These are phyloP conservation scores for Ditylenchus dipsaci DNA, from an alignment of 1,140 invertebrate genomes.

Conservation along the genomic window DNA sequence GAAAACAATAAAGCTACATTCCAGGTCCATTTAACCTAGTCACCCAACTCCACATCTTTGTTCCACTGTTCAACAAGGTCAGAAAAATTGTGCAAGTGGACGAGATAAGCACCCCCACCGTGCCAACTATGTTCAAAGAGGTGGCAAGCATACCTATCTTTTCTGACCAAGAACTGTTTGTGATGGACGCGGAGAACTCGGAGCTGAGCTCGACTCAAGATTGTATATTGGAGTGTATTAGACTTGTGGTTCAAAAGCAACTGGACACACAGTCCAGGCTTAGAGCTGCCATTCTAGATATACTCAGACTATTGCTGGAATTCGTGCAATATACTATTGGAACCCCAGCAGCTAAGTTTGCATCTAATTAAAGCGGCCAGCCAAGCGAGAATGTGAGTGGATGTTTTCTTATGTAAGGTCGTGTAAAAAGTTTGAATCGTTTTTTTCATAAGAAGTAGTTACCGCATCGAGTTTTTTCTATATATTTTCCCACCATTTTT, in stretches of 20 bases:
- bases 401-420: too few species aligned
- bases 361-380: not conserved
- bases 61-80: constrained; percentile 48
- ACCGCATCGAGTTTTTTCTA: too few species aligned
- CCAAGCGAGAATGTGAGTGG: not conserved
- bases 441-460: too few species aligned
- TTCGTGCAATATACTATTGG: constrained; percentile 44
- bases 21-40: constrained; percentile 56
- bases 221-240: constrained; percentile 47
- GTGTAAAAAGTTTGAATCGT: too few species aligned
- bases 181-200: constrained; percentile 34
- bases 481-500: too few species aligned
- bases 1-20: constrained; percentile 31
- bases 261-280: constrained; percentile 29
- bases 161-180: constrained; percentile 49
- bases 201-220: constrained; percentile 51
- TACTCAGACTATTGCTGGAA: constrained; percentile 47
- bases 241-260: constrained; percentile 44
- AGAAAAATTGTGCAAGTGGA: constrained; percentile 30
- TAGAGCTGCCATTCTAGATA: constrained; percentile 42
- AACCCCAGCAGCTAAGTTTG: constrained; percentile 35
- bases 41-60: constrained; percentile 48
- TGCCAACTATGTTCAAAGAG: constrained; percentile 42
- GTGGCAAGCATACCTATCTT: constrained; percentile 44
- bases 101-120: constrained; percentile 33